Evolutionary conservation across 2,888 invertebrate species (phyloP).

Genomic region (Drosophila meridionalis): DNA sequence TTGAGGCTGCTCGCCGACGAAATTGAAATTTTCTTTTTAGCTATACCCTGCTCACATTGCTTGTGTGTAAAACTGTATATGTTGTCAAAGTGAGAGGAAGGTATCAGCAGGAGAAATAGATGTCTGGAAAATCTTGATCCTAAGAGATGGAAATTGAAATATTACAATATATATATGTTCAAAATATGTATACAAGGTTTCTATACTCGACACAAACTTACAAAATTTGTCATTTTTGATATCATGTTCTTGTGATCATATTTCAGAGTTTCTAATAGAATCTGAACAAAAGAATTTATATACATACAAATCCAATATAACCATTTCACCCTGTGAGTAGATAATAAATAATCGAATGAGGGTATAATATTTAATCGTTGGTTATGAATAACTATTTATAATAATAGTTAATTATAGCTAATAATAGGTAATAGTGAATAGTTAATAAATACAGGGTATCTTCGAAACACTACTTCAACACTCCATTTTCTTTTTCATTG

Average conservation of each 20-base stretch:
- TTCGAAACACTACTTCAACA: not conserved
- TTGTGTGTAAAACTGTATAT: not conserved
- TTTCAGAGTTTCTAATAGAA: no score
- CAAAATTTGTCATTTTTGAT: no score
- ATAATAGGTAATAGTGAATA: no score
- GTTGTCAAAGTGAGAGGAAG: not conserved
- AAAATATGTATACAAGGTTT: not conserved
- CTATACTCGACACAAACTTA: not conserved
- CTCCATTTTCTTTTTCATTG: not conserved
- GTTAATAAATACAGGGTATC: not conserved
- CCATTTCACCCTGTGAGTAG: no score
- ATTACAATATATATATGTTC: not conserved
- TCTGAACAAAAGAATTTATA: no score
- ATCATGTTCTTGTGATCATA: no score
- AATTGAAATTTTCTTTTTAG: conserved; percentile 72
- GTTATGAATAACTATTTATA: no score
- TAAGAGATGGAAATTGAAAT: not conserved
- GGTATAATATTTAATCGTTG: no score
- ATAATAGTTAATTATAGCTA: no score
- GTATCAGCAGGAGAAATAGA: no score
- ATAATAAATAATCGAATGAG: no score
- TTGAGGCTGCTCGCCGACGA: conserved; percentile 24
- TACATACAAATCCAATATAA: no score
- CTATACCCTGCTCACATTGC: conserved; percentile 1
- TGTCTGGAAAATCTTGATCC: not conserved